phyloP scores from a whole-genome alignment of 53 echinoderm and acorn worm genomes.

The Patiria pectinifera region DNA sequence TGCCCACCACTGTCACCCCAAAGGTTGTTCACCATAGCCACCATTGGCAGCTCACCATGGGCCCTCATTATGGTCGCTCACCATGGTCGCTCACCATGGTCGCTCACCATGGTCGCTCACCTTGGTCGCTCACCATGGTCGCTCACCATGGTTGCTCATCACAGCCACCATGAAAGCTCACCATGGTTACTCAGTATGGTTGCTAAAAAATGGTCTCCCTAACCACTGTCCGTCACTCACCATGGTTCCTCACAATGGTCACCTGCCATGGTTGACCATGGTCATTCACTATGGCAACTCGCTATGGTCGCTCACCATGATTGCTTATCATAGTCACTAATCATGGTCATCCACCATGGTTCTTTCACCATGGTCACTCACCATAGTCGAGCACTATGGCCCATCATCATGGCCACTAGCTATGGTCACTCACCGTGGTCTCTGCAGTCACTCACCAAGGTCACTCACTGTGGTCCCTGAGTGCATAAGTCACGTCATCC shows the following conservation, averaged over 20 bases:
- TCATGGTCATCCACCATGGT: background rate
- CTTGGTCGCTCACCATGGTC: too few species aligned
- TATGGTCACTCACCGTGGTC: background rate
- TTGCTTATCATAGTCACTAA: background rate
- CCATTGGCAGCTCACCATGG: too few species aligned
- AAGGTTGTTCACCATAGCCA: too few species aligned
- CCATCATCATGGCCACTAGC: background rate
- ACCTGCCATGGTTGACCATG: background rate
- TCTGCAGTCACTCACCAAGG: background rate
- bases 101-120: too few species aligned
- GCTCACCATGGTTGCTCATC: background rate
- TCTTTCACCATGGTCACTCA: background rate
- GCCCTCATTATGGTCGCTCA: too few species aligned
- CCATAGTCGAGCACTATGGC: background rate
- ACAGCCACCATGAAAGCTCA: too few species aligned
- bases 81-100: too few species aligned
- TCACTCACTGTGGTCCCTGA: slow-evolving; percentile 53
- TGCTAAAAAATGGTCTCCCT: background rate
- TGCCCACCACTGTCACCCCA: too few species aligned
- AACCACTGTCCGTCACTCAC: background rate
- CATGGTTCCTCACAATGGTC: background rate
- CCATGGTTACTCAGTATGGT: background rate
- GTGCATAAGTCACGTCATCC: slow-evolving; percentile 91
- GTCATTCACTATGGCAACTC: background rate
- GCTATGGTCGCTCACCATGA: background rate